Percentiles rank a stretch among this genome's conserved stretches.
phyloP scores from a whole-genome alignment of 2,888 invertebrate species.

The Stenodema calcarata region DNA sequence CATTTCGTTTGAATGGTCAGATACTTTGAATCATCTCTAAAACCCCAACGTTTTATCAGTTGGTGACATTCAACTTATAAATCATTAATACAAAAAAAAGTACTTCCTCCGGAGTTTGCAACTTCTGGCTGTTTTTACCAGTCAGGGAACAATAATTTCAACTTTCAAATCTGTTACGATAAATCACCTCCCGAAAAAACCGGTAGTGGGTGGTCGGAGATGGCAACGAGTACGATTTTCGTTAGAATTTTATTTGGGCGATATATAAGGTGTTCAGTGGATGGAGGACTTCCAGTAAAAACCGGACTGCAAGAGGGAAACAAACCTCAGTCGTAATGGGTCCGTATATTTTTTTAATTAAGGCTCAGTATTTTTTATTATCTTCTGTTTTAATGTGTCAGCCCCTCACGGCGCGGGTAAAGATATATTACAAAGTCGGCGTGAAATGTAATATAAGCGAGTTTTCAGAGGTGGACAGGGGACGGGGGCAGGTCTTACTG shows the following conservation, averaged over 20 bases:
- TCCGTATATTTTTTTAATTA: conserved; percentile 53
- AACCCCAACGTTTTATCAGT: no score
- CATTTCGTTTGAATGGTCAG: no score
- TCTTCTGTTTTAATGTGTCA: conserved; percentile 52
- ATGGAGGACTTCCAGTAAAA: conserved; percentile 1
- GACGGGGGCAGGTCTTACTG: conserved; percentile 51
- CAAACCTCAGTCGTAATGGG: conserved; percentile 26
- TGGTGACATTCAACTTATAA: no score
- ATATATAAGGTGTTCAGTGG: conserved; percentile 19
- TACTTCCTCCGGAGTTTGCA: no score
- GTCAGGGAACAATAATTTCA: background rate
- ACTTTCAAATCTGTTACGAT: background rate
- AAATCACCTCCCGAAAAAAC: background rate
- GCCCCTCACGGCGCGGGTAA: conserved; percentile 16
- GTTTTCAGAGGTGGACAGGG: background rate
- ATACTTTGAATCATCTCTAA: no score
- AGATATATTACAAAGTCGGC: conserved; percentile 49
- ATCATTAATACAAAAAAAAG: no score
- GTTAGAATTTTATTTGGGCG: conserved; percentile 20
- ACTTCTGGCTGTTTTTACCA: no score
- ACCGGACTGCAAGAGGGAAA: background rate
- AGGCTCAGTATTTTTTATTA: conserved; percentile 50
- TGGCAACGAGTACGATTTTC: conserved; percentile 8
- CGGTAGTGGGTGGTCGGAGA: background rate
- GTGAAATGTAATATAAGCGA: conserved; percentile 51